A percentile compares a stretch with the other conserved stretches of the same genome.
Conservation (phyloP, 2,797 vertebrate genomes). For the Enteromius argenteus region DNA sequence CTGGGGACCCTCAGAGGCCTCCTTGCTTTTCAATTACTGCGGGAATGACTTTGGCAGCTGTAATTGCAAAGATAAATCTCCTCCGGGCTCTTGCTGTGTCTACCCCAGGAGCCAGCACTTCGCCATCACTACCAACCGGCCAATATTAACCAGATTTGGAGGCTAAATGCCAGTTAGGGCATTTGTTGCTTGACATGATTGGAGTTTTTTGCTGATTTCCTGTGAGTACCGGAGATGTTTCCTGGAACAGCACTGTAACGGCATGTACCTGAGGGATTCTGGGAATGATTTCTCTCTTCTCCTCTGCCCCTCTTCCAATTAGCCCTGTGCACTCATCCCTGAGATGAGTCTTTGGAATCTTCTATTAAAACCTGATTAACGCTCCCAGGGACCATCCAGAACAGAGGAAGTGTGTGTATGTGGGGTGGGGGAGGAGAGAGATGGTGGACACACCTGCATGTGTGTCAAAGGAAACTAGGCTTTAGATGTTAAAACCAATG, state of each 20-base stretch:
- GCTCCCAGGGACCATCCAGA: slow-evolving; percentile 43
- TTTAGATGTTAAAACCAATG: slow-evolving; percentile 17
- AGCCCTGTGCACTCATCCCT: slow-evolving; percentile 67
- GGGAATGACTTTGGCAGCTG: slow-evolving; percentile 44
- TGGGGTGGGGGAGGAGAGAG: neutral
- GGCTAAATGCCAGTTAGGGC: slow-evolving; percentile 53
- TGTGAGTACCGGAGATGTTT: slow-evolving; percentile 48
- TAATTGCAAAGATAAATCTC: slow-evolving; percentile 57
- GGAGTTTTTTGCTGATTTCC: slow-evolving; percentile 55
- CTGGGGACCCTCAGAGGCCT: slow-evolving; percentile 46
- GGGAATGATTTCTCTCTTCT: slow-evolving; percentile 31
- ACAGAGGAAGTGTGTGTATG: slow-evolving; percentile 34
- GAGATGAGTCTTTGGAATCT: slow-evolving; percentile 70
- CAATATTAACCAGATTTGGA: slow-evolving; percentile 42
- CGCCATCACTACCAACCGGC: neutral
- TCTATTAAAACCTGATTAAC: slow-evolving; percentile 69
- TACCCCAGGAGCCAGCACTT: slow-evolving; percentile 28
- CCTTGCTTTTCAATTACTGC: slow-evolving; percentile 52
- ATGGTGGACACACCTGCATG: slow-evolving; percentile 27
- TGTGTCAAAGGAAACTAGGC: slow-evolving; percentile 23
- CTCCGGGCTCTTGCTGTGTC: slow-evolving; percentile 33
- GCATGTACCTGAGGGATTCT: slow-evolving; percentile 39
- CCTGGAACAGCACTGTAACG: slow-evolving; percentile 32
- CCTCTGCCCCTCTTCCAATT: slow-evolving; percentile 59
- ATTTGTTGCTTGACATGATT: slow-evolving; percentile 23